These are phyloP conservation scores for Phalacrocorax brasilianus DNA, from an alignment of 2,113 vertebrate genomes.

Conservation along the genomic window DNA sequence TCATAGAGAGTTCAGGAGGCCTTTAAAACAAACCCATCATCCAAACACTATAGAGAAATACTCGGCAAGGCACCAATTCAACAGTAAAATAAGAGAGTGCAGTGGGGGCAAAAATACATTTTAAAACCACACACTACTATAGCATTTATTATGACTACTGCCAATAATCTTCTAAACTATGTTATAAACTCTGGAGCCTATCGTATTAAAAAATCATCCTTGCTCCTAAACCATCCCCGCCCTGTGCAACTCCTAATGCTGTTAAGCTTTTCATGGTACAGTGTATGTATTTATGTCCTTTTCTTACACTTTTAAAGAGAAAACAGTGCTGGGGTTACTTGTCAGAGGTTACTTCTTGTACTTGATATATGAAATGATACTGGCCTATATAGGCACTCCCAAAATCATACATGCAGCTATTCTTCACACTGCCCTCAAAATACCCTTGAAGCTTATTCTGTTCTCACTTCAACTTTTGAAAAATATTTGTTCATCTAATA, in stretches of 20 bases:
- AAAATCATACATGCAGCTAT: not conserved
- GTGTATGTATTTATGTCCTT: not conserved
- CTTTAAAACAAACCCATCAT: constrained; percentile 25
- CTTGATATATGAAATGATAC: not conserved
- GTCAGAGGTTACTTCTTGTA: not conserved
- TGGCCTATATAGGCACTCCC: not conserved
- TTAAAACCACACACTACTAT: not conserved
- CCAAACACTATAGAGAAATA: constrained; percentile 20
- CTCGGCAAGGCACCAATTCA: not conserved
- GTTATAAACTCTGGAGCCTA: not conserved
- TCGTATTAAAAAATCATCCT: not conserved
- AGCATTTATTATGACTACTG: not conserved
- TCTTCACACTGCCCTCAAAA: not conserved
- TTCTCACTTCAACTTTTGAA: not conserved
- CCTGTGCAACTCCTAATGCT: not conserved
- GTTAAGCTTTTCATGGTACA: not conserved
- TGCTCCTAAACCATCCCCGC: not conserved
- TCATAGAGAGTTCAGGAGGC: constrained; percentile 19
- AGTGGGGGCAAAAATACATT: not conserved
- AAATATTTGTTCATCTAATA: not conserved
- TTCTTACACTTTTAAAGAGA: not conserved
- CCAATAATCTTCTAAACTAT: not conserved
- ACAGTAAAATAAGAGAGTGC: not conserved
- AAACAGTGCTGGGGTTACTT: not conserved
- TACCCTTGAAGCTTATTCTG: not conserved